A percentile compares a stretch with the other conserved stretches of the same genome.
These are phyloP conservation scores for Scaptomyza parva DNA, from an alignment of 2,888 invertebrate genomes.

Conservation along the genomic window DNA sequence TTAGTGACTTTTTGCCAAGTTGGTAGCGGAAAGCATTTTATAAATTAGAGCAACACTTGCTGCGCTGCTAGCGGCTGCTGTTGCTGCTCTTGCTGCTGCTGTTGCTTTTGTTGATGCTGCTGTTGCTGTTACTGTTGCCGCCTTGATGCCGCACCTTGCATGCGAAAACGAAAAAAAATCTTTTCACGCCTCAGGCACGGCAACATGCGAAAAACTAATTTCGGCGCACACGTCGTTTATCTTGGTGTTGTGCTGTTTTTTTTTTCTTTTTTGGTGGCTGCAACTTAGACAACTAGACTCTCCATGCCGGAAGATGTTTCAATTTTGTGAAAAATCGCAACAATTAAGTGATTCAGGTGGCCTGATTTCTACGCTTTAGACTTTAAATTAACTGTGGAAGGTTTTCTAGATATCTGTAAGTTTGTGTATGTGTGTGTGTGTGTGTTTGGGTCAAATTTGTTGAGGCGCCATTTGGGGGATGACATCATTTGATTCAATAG, in stretches of 20 bases:
- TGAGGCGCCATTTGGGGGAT: constrained; percentile 31
- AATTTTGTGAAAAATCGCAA: constrained; percentile 76
- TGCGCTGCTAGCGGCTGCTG: constrained; percentile 47
- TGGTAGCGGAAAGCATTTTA: constrained; percentile 77
- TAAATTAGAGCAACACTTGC: constrained; percentile 80
- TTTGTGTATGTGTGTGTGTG: not conserved
- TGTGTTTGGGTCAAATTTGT: constrained; percentile 26
- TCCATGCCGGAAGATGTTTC: constrained; percentile 75
- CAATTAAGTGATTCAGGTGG: constrained; percentile 76
- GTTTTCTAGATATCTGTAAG: not conserved
- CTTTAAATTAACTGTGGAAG: constrained; percentile 13
- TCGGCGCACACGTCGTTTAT: constrained; percentile 77
- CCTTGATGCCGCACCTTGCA: constrained; percentile 73
- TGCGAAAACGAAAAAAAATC: constrained; percentile 79
- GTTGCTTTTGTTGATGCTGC: constrained; percentile 27
- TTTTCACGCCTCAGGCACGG: constrained; percentile 73
- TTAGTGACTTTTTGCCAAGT: constrained; percentile 35
- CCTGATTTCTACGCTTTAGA: constrained; percentile 64
- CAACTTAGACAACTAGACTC: constrained; percentile 3
- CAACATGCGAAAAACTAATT: constrained; percentile 79
- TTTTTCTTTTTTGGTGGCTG: constrained; percentile 14
- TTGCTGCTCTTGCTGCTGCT: constrained; percentile 11
- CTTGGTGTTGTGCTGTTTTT: constrained; percentile 43
- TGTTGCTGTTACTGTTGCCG: constrained; percentile 29
- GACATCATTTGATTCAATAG: constrained; percentile 62